Evolutionary conservation across 2,797 vertebrate species (phyloP).

Genomic region (Atherinosoma microstoma): DNA sequence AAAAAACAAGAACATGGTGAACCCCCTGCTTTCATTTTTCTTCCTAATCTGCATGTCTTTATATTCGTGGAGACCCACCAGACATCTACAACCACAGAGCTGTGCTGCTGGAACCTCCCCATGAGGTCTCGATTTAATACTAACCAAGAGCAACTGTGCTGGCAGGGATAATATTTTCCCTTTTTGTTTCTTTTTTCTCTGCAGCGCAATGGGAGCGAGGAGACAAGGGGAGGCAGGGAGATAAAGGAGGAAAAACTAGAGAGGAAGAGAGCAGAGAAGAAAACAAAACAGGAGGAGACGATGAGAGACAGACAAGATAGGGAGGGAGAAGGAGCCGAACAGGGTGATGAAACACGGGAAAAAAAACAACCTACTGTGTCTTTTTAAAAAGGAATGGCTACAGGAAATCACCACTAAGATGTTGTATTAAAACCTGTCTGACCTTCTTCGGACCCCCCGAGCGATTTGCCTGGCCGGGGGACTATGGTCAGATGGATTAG

Average conservation of each 20-base stretch:
- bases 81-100: constrained; percentile 65
- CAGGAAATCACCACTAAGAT: constrained; percentile 77
- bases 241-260: constrained; percentile 62
- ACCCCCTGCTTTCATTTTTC: constrained; percentile 60
- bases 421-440: constrained; percentile 77
- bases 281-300: constrained; percentile 60
- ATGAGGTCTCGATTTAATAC: constrained; percentile 70
- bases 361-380: constrained; percentile 71
- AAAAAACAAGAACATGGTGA: constrained; percentile 45
- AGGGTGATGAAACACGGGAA: constrained; percentile 24
- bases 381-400: constrained; percentile 67
- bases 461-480: constrained; percentile 78
- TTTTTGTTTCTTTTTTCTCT: constrained; percentile 67
- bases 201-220: constrained; percentile 47
- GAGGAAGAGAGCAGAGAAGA: constrained; percentile 48
- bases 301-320: constrained; percentile 43
- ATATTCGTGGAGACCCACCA: constrained; percentile 58
- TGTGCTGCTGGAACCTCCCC: constrained; percentile 49
- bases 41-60: constrained; percentile 73
- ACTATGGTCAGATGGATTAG: constrained; percentile 81
- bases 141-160: constrained; percentile 69
- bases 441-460: constrained; percentile 74
- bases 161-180: constrained; percentile 73
- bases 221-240: constrained; percentile 59
- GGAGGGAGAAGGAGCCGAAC: constrained; percentile 38